Evolutionary conservation across 2,113 vertebrate species (phyloP).

Genomic region (Physeter macrocephalus): DNA sequence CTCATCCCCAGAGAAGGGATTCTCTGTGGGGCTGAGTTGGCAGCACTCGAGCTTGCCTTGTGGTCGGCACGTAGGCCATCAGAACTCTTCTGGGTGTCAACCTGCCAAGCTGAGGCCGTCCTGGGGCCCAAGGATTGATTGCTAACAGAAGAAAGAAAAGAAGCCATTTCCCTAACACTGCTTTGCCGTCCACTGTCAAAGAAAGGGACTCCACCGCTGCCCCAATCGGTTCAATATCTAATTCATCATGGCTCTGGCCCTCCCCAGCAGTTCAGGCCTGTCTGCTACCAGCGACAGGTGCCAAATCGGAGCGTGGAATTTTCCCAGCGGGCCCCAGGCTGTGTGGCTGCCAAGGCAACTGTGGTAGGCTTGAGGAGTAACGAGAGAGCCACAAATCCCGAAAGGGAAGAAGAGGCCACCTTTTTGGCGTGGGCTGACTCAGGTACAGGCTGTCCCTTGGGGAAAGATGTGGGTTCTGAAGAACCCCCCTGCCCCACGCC

Average conservation of each 20-base stretch:
- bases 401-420: conserved; percentile 51
- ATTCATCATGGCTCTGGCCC: not conserved
- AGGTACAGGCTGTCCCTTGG: conserved; percentile 63
- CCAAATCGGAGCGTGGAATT: conserved; percentile 65
- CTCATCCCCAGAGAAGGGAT: conserved; percentile 58
- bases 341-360: conserved; percentile 57
- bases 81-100: conserved; percentile 48
- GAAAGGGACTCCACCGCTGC: not conserved
- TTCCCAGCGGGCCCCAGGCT: conserved; percentile 55
- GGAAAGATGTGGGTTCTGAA: conserved; percentile 24
- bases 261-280: conserved; percentile 16
- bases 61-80: conserved; percentile 54
- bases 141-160: conserved; percentile 12
- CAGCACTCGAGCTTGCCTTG: conserved; percentile 37
- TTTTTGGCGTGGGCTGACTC: conserved; percentile 3
- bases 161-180: not conserved
- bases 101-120: conserved; percentile 58
- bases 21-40: conserved; percentile 64
- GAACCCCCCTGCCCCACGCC: not conserved
- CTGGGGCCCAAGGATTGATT: conserved; percentile 27
- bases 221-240: not conserved
- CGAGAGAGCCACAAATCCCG: conserved; percentile 60
- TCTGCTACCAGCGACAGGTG: conserved; percentile 58
- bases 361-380: conserved; percentile 50
- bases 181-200: not conserved